Conservation (phyloP, 2,797 vertebrate species). For the Falco novaeseelandiae region DNA sequence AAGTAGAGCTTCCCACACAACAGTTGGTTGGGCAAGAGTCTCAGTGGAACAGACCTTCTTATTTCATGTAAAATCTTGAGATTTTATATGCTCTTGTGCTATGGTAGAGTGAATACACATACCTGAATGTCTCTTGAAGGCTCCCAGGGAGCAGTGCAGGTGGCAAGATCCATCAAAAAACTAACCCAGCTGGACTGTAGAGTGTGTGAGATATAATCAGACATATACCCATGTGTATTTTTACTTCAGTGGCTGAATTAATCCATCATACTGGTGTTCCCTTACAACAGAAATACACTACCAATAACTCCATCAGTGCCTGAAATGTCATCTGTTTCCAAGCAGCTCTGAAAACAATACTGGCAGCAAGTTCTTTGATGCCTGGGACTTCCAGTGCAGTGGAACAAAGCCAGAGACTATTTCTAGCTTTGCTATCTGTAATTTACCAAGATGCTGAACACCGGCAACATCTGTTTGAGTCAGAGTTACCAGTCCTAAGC, state of each 20-base stretch:
- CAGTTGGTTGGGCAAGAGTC: not conserved
- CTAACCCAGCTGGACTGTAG: not conserved
- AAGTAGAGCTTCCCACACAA: not conserved
- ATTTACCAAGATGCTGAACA: not conserved
- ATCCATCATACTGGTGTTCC: conserved; percentile 3
- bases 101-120: not conserved
- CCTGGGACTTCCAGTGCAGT: not conserved
- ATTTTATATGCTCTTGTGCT: not conserved
- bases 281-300: not conserved
- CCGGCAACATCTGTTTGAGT: not conserved
- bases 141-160: not conserved
- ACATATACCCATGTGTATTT: not conserved
- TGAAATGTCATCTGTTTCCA: not conserved
- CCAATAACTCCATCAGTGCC: not conserved
- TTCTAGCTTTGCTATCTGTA: not conserved
- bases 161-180: not conserved
- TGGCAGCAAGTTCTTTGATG: not conserved
- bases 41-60: not conserved
- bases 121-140: not conserved
- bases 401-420: not conserved
- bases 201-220: not conserved
- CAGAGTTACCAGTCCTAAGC: not conserved
- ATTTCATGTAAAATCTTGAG: not conserved
- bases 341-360: not conserved
- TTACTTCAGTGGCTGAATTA: conserved; percentile 8